Conservation (phyloP, 2,888 invertebrate species). For the Sclerodermus sp. region DNA sequence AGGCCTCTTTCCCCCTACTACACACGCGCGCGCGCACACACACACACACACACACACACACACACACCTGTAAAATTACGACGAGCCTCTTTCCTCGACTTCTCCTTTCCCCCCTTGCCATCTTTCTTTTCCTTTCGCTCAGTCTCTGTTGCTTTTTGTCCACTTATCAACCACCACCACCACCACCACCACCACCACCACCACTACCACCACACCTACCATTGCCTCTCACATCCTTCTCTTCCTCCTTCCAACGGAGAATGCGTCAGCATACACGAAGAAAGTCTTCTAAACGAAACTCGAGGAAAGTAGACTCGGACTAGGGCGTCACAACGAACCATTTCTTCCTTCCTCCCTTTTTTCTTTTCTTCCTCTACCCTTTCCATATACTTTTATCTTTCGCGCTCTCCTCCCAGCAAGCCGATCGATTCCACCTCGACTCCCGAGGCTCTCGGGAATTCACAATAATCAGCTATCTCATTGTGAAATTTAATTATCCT, state of each 20-base stretch:
- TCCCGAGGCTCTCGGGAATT: no score
- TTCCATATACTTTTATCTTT: neutral
- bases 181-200: no score
- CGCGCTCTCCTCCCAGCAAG: neutral
- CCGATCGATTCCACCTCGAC: no score
- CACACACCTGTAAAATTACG: no score
- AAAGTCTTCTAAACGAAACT: slow-evolving; percentile 44
- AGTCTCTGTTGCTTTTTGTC: slow-evolving; percentile 11
- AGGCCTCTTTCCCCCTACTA: neutral
- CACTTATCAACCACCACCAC: no score
- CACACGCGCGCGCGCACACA: neutral
- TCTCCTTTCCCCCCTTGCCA: neutral
- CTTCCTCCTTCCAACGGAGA: no score
- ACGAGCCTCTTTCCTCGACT: neutral
- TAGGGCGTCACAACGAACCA: slow-evolving; percentile 15
- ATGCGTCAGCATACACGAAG: slow-evolving; percentile 37
- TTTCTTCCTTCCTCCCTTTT: no score
- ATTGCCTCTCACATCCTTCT: no score
- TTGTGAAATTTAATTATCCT: neutral
- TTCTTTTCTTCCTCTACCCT: no score
- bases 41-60: no score
- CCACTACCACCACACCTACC: neutral
- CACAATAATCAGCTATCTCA: no score
- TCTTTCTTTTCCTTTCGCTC: neutral
- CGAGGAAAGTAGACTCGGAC: slow-evolving; percentile 41